Evolutionary conservation across 2,113 vertebrate genomes (phyloP), one percentile per base, ranked within the genome.

Genomic region (Cettia cetti): DNA sequence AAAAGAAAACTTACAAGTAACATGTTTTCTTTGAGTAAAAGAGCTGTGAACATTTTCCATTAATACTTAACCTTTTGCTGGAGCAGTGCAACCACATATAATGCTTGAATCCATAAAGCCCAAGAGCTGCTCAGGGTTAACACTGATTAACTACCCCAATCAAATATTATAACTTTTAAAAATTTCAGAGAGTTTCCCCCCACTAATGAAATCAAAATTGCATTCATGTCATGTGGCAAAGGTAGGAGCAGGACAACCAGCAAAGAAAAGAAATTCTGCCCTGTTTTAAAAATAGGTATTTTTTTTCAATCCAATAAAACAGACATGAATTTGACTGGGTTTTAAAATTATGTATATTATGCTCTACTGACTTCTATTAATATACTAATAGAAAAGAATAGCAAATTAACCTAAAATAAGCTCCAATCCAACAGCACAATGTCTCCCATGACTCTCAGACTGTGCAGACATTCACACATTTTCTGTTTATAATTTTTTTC

Each of bases 11-110:
- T 98, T 98, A 98, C 97, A 98, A 98, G 97, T 97, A 98, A 98
- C 97, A 98, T 98, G 98, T 98, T 98, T 98, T 97, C 97, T 98
- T 98, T 97, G 97, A 97, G 97, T 97, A 98, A 98, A 98, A 98
- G 97, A 97, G 96, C 98, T 98, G 97, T 98, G 98, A 98, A 98
- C 98, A 97, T 98, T 98, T 98, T 98, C 98, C 98, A 98, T 98
- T 98, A 98, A 98, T 98, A 98, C 98, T 98, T 98, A 98, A 98
- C 98, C 98, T 98, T 98, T 98, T 98, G 98, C 98, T 97, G 97
- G 97, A 98, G 97, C 97, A 98, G 91, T 92, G 94, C 96, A 97
- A 98, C 97, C 98, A 98, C 98, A 98, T 94, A 97, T 93, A 97
- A 97, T 93, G 94, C 86, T 94, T 94, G 94, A 97, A 98, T 97